Evolutionary conservation across 2,888 invertebrate genomes (phyloP), one percentile per base, ranked within the genome.

Genomic region (Bembecia ichneumoniformis): DNA sequence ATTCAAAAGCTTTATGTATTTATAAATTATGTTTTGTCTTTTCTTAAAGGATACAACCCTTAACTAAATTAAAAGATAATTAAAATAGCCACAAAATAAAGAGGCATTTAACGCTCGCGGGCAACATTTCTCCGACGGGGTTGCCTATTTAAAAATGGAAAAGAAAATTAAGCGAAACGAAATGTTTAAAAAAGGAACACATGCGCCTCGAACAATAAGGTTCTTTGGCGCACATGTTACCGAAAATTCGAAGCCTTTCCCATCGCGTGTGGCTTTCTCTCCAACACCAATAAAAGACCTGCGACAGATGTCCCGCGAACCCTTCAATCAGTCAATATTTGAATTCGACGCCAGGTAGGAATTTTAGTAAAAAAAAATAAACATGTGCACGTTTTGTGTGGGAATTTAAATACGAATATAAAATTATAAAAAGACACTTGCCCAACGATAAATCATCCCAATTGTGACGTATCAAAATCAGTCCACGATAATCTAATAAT

Each of bases 311-410:
- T 75, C 71, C 63, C 63, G 55, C 61, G 66, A 77, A 80, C 83
- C 84, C 83, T 82, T 86, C 86, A 84, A 84, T 86, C 82, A 82
- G 78, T 80, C 82, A 82, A 82, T 84, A 83, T 83, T 84, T 84
- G 81, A 79, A 80, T 80, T 78, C 62, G 60, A 62, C 52, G 52
- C 51, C 64, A 67, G 68, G 65, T 68, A 68, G 49, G 47, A 50
- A 47, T 52, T 43, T 35, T 47, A 28, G 5, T 28, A 28, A 52
- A 56, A 57, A 52, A 57, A 56, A 55, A 48, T 13, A 46, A 58
- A 56, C 58, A 58, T 60, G 55, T 60, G 56, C 52, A 46, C 49
- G 45, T 43, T 48, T 43, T 51, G 53, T 63, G 66, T 68, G 68
- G 66, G 71, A 70, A 69, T 55, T 44, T 44, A 14, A 44, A 44